Conservation (phyloP, 2,113 vertebrate genomes). For the Siphamia tubifer region DNA sequence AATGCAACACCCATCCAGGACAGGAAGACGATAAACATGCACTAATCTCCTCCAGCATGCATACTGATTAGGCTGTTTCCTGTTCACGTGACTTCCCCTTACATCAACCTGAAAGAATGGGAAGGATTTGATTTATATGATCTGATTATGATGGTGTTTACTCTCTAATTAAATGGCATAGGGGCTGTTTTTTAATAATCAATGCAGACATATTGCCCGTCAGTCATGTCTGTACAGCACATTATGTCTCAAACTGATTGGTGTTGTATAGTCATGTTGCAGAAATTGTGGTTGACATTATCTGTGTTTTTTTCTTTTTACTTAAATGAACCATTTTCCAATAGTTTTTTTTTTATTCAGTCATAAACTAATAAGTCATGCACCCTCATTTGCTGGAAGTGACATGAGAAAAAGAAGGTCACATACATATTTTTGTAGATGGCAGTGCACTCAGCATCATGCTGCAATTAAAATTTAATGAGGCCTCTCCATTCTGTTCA, state of each 20-base stretch:
- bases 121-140: background rate
- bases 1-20: slow-evolving; percentile 72
- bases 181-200: no score
- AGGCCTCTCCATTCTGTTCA: slow-evolving; percentile 54
- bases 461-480: slow-evolving; percentile 76
- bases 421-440: slow-evolving; percentile 56
- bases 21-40: slow-evolving; percentile 56
- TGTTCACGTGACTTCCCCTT: slow-evolving; percentile 12
- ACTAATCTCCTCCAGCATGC: slow-evolving; percentile 25
- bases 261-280: no score
- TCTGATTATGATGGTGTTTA: background rate
- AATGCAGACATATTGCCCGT: no score
- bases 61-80: slow-evolving; percentile 31
- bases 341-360: background rate
- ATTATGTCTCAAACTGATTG: no score
- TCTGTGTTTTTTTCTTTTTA: no score
- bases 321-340: no score
- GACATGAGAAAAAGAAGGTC: slow-evolving; percentile 49
- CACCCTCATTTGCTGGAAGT: slow-evolving; percentile 19
- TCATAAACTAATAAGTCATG: slow-evolving; percentile 1
- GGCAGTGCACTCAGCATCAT: slow-evolving; percentile 54
- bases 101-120: slow-evolving; percentile 24
- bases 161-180: no score
- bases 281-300: no score
- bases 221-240: no score